Evolutionary conservation across 2,888 invertebrate species (phyloP).

Genomic region (Brachypalpus laphriformis): DNA sequence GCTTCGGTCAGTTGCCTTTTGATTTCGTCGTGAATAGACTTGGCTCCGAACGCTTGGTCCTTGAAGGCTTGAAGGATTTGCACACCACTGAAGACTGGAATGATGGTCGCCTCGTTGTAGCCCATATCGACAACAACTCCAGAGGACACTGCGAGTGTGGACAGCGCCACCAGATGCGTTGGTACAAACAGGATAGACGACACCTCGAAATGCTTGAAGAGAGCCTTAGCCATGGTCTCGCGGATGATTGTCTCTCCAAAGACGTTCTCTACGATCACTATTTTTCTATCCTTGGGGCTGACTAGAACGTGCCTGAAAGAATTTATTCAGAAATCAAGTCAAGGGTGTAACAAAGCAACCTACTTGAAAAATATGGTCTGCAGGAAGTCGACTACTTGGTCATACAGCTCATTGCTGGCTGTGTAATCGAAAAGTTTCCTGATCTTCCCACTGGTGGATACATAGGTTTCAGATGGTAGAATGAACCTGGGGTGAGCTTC

Average conservation of each 20-base stretch:
- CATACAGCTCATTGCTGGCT: slow-evolving; percentile 89
- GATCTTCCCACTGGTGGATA: slow-evolving; percentile 85
- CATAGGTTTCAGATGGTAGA: slow-evolving; percentile 90
- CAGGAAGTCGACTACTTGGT: slow-evolving; percentile 93
- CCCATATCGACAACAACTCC: slow-evolving; percentile 95
- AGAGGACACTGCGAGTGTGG: slow-evolving; percentile 91
- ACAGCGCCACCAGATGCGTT: slow-evolving; percentile 91
- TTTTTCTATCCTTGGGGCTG: slow-evolving; percentile 95
- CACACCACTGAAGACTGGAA: slow-evolving; percentile 94
- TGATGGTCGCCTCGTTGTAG: slow-evolving; percentile 90
- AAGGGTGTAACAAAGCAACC: slow-evolving; percentile 52
- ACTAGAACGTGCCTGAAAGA: slow-evolving; percentile 90
- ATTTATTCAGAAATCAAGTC: no score
- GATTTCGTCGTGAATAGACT: slow-evolving; percentile 87
- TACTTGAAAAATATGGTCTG: slow-evolving; percentile 95
- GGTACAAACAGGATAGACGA: slow-evolving; percentile 92
- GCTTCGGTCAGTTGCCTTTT: slow-evolving; percentile 83
- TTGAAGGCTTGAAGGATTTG: slow-evolving; percentile 94
- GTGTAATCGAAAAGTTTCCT: slow-evolving; percentile 87
- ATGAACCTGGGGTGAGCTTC: slow-evolving; percentile 95
- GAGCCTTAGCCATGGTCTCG: slow-evolving; percentile 93
- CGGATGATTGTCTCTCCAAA: slow-evolving; percentile 91
- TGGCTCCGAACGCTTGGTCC: slow-evolving; percentile 90
- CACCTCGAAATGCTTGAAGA: slow-evolving; percentile 97
- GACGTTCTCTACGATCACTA: slow-evolving; percentile 95